Evolutionary conservation across 53 echinoderm and acorn worm species (phyloP).

Genomic region (Echinometra lucunter): DNA sequence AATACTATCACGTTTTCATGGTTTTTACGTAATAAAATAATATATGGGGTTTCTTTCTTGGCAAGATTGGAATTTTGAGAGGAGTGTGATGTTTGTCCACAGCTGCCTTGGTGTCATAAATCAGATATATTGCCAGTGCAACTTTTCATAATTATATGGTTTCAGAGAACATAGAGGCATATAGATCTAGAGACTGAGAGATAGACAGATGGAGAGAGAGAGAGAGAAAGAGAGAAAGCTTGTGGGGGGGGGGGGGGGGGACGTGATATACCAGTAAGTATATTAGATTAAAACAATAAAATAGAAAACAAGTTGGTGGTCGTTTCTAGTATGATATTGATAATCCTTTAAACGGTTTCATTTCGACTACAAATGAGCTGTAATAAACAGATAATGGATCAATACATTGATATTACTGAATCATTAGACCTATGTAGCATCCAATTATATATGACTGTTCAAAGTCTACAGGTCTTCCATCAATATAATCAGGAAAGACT

Average conservation of each 20-base stretch:
- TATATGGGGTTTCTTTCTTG: background rate
- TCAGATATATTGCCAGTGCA: background rate
- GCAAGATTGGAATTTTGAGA: background rate
- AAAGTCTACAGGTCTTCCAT: background rate
- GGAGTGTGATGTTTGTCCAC: background rate
- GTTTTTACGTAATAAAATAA: no score
- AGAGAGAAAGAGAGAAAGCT: no score
- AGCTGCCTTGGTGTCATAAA: background rate
- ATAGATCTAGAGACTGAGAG: no score
- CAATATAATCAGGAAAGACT: background rate
- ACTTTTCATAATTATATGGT: background rate
- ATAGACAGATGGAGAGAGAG: background rate
- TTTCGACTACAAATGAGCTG: background rate
- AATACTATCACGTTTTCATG: background rate
- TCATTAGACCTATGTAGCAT: background rate
- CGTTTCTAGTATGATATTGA: background rate
- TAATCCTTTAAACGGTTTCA: background rate
- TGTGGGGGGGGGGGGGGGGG: no score
- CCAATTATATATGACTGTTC: background rate
- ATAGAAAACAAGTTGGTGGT: background rate
- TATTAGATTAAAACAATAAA: background rate
- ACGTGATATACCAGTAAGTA: background rate
- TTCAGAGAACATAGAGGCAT: background rate
- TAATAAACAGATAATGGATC: background rate
- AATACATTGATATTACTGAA: background rate